These are phyloP conservation scores for Coreius guichenoti DNA, from an alignment of 2,797 vertebrate species.

Conservation along the genomic window DNA sequence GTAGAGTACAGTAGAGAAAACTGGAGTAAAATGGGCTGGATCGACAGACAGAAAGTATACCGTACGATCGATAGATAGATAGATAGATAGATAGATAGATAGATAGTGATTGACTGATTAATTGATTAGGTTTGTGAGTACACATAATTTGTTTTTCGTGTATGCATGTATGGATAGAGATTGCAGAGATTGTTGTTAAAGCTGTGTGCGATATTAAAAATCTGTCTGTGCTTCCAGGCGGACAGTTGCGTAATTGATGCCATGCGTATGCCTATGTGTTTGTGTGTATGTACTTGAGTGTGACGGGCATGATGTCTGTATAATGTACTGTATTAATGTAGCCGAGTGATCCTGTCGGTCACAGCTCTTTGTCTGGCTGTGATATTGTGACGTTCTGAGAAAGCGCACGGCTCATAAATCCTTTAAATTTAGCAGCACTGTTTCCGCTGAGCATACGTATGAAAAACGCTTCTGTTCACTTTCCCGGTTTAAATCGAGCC, in stretches of 20 bases:
- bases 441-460: conserved; percentile 42
- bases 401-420: conserved; percentile 44
- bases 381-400: conserved; percentile 47
- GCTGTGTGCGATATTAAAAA: neutral
- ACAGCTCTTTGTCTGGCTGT: conserved; percentile 56
- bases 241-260: conserved; percentile 17
- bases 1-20: neutral
- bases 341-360: conserved; percentile 54
- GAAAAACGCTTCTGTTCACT: conserved; percentile 43
- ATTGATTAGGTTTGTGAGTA: neutral
- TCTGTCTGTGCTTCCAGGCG: conserved; percentile 15
- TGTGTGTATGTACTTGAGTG: conserved; percentile 12
- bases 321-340: conserved; percentile 50
- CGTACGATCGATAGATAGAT: neutral
- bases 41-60: neutral
- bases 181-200: neutral
- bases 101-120: neutral
- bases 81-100: neutral
- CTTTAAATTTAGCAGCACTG: conserved; percentile 46
- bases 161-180: neutral
- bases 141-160: neutral
- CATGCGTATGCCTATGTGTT: conserved; percentile 12
- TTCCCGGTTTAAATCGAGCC: conserved; percentile 36
- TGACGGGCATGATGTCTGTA: conserved; percentile 43
- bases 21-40: neutral